phyloP scores from a whole-genome alignment of 2,113 vertebrate genomes.

The Ceyx cyanopectus region DNA sequence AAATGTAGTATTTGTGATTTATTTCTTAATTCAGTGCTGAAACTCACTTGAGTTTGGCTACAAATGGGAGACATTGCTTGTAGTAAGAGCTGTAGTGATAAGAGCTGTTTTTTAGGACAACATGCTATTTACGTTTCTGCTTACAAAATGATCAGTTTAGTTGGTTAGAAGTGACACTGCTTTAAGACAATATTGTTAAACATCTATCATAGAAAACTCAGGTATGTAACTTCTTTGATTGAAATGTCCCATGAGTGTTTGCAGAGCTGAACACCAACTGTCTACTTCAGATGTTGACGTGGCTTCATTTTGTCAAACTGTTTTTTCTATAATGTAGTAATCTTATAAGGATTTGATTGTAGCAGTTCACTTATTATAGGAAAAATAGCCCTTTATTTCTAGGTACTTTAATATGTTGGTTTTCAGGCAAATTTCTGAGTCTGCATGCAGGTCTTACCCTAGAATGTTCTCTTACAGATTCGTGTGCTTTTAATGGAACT shows the following conservation, averaged over 20 bases:
- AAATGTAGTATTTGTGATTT: not conserved
- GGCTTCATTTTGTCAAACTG: not conserved
- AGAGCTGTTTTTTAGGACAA: not conserved
- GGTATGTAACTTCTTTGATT: not conserved
- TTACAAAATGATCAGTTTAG: not conserved
- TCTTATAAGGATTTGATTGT: not conserved
- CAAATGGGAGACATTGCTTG: not conserved
- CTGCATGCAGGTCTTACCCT: not conserved
- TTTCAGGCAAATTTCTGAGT: not conserved
- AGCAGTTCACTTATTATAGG: not conserved
- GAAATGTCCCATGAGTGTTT: not conserved
- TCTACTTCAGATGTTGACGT: not conserved
- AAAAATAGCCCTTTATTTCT: not conserved
- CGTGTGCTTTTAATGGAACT: constrained; percentile 93
- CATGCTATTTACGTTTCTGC: not conserved
- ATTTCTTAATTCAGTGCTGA: not conserved
- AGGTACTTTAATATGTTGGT: not conserved
- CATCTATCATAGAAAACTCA: not conserved
- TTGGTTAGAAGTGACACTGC: not conserved
- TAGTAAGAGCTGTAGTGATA: not conserved
- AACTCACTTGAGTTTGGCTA: not conserved
- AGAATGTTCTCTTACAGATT: constrained; percentile 78
- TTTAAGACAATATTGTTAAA: not conserved
- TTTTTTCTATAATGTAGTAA: not conserved
- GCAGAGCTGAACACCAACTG: not conserved